A percentile compares a stretch with the other conserved stretches of the same genome.
Conservation (phyloP, 2,888 invertebrate species). For the Plebejus anna region DNA sequence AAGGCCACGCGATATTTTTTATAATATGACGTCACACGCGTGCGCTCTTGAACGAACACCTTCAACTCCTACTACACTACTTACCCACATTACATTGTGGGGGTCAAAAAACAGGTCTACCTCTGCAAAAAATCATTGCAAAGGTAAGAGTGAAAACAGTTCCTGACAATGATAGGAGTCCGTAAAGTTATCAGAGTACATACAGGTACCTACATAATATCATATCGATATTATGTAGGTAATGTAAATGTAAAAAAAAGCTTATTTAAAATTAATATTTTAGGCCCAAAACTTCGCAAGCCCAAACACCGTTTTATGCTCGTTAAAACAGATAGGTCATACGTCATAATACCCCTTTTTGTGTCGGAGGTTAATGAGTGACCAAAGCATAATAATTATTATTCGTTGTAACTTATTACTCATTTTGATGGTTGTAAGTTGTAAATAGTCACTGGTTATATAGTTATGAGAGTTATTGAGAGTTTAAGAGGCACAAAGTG, state of each 20-base stretch:
- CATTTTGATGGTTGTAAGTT: too few species aligned
- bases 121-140: not conserved
- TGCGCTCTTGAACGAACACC: conserved; percentile 31
- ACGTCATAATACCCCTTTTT: too few species aligned
- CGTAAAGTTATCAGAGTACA: not conserved
- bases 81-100: not conserved
- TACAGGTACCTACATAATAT: too few species aligned
- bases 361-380: too few species aligned
- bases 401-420: too few species aligned
- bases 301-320: too few species aligned
- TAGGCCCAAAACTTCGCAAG: too few species aligned
- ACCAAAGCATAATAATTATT: too few species aligned
- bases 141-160: not conserved
- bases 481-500: conserved; percentile 32
- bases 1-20: conserved; percentile 42
- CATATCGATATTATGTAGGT: too few species aligned
- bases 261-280: too few species aligned
- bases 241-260: too few species aligned
- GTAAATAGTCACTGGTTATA: not conserved
- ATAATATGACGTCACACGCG: conserved; percentile 34
- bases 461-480: conserved; percentile 22
- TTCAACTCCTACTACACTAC: conserved; percentile 13
- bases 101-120: not conserved
- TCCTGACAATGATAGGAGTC: not conserved
- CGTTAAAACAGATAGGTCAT: too few species aligned